Evolutionary conservation across 2,888 invertebrate species (phyloP), one percentile per base, ranked within the genome.

Genomic region (Agriotes lineatus): DNA sequence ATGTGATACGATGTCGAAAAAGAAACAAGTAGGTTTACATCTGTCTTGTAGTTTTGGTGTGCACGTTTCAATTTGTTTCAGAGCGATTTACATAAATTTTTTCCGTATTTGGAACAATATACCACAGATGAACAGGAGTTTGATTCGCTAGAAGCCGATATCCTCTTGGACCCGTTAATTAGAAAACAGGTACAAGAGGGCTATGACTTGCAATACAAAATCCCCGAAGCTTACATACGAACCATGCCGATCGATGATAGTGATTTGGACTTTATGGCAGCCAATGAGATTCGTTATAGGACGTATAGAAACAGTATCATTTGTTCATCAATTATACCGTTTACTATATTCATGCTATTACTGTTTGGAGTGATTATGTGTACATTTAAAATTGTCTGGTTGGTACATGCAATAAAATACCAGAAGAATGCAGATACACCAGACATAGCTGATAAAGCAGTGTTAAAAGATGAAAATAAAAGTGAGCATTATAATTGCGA

Each of bases 161-260:
- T 82, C 16, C 72, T 82, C 5, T 80, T 82, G 2, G 82, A 83
- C 72, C 82, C 82, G 5, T 80, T 80, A 18, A 78, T 83, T n/a
- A 77, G 78, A 62, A 77, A 76, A 56, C 82, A 82, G 65, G 69
- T 82, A 39, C 80, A 81, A 71, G 75, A 78, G 6, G 81, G 79
- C 4, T 80, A 81, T 54, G 79, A 79, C 62, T 74, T 79, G 14
- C 80, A 82, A 56, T 82, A 82, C 60, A 82, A 82, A 73, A 81
- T 84, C 42, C 83, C 84, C 0, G 82, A 83, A 73, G 81, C 83
- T 7, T 81, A 79, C 52, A 81, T 83, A 30, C 76, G 80, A 56
- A 83, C 83, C 2, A 80, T 84, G 80, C 83, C 84, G 0, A 81
- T 82, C 56, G 77, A 78, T 16, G 59, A 44, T 30, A 52, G 33